phyloP scores from a whole-genome alignment of 2,113 vertebrate species.

The Polypterus bichir region DNA sequence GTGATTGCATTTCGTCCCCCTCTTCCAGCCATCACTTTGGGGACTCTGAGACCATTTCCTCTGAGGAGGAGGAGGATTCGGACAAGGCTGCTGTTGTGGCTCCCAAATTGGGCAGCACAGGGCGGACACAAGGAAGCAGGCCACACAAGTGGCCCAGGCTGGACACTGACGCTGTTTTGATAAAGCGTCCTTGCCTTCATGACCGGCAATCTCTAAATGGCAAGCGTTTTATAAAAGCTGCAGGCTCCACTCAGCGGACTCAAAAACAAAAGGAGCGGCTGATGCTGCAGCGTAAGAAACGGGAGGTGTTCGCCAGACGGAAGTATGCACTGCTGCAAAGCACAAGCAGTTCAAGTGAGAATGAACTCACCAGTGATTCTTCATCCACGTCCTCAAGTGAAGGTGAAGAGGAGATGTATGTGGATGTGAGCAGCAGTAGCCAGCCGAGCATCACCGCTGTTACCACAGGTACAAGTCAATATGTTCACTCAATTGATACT shows the following conservation, averaged over 20 bases:
- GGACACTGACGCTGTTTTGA: slow-evolving; percentile 72
- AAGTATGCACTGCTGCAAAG: slow-evolving; percentile 86
- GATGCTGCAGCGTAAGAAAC: slow-evolving; percentile 85
- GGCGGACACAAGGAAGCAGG: slow-evolving; percentile 68
- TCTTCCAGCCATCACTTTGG: slow-evolving; percentile 91
- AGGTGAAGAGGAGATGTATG: slow-evolving; percentile 84
- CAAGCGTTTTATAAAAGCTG: slow-evolving; percentile 75
- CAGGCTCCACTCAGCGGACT: slow-evolving; percentile 70
- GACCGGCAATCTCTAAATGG: slow-evolving; percentile 65
- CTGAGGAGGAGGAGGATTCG: slow-evolving; percentile 73
- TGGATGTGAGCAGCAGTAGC: slow-evolving; percentile 69
- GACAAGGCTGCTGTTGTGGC: slow-evolving; percentile 38
- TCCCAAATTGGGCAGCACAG: slow-evolving; percentile 44
- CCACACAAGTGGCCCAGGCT: slow-evolving; percentile 82
- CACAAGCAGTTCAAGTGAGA: slow-evolving; percentile 90
- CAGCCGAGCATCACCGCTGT: slow-evolving; percentile 70
- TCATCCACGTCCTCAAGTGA: slow-evolving; percentile 84
- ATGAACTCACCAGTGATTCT: slow-evolving; percentile 77
- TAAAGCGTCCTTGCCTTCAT: slow-evolving; percentile 83
- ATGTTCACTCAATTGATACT: too few species aligned
- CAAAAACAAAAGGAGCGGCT: slow-evolving; percentile 89
- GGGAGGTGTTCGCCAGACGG: slow-evolving; percentile 77
- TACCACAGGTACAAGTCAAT: slow-evolving; percentile 65
- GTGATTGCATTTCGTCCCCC: slow-evolving; percentile 89
- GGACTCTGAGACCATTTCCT: slow-evolving; percentile 90